Conservation (phyloP, 1,140 invertebrate species). For the Papilio dardanus region DNA sequence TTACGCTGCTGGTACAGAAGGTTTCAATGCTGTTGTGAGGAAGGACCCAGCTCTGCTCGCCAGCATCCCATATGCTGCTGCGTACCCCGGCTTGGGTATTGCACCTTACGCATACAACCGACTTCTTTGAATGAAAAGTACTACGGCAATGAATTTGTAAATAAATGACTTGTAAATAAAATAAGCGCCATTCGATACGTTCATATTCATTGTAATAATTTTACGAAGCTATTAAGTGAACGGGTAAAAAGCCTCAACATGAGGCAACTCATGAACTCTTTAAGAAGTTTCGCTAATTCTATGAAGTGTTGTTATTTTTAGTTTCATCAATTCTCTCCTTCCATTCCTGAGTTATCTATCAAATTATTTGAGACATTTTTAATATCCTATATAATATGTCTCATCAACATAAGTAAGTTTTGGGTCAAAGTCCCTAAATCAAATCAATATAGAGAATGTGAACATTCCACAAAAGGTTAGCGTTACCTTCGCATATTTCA, state of each 20-base stretch:
- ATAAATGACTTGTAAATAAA: constrained; percentile 52
- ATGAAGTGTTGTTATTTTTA: neutral
- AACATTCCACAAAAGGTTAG: constrained; percentile 31
- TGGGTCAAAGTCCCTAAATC: neutral
- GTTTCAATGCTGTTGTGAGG: constrained; percentile 78
- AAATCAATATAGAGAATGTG: constrained; percentile 31
- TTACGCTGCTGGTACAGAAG: constrained; percentile 73
- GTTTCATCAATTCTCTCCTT: neutral
- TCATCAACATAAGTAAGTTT: neutral
- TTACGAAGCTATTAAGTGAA: neutral
- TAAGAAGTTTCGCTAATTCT: neutral
- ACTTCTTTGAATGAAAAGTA: constrained; percentile 32
- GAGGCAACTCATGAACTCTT: neutral
- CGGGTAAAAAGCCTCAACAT: neutral
- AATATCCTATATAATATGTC: too few species aligned
- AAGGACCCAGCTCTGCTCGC: constrained; percentile 62
- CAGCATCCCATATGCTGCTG: constrained; percentile 39
- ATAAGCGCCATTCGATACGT: constrained; percentile 7
- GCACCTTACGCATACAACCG: constrained; percentile 25
- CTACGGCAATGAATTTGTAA: constrained; percentile 44
- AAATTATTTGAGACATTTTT: too few species aligned
- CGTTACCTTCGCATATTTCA: constrained; percentile 37
- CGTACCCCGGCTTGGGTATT: constrained; percentile 1
- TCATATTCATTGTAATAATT: neutral
- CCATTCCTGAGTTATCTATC: too few species aligned